Evolutionary conservation across 2,888 invertebrate species (phyloP).

Genomic region (Conops quadrifasciatus): DNA sequence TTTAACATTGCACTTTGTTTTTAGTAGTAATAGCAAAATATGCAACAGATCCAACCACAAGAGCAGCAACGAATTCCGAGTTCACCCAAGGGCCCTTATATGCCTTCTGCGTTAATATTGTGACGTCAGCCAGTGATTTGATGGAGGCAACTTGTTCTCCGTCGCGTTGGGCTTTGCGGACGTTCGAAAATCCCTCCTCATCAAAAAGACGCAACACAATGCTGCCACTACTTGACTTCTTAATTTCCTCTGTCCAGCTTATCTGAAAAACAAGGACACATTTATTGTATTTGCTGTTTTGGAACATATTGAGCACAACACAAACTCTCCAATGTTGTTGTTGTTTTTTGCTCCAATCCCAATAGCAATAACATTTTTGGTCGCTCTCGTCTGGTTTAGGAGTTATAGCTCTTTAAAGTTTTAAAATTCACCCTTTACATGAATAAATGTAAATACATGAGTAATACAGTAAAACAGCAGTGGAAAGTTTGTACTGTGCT

Average conservation of each 20-base stretch:
- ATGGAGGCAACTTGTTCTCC: slow-evolving; percentile 74
- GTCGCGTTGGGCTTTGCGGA: slow-evolving; percentile 82
- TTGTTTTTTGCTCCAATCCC: too few species aligned
- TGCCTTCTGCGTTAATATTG: slow-evolving; percentile 78
- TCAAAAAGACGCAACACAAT: slow-evolving; percentile 85
- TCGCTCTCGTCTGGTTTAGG: too few species aligned
- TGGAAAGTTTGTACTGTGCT: too few species aligned
- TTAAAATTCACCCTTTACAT: background rate
- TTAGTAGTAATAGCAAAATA: slow-evolving; percentile 88
- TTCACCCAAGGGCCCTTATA: slow-evolving; percentile 93
- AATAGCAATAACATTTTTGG: too few species aligned
- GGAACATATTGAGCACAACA: background rate
- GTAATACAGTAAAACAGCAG: too few species aligned
- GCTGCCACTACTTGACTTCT: slow-evolving; percentile 82
- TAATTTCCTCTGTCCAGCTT: slow-evolving; percentile 91
- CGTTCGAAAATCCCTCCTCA: slow-evolving; percentile 89
- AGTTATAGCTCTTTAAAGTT: background rate
- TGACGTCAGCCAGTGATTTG: slow-evolving; percentile 74
- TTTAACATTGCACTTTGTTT: slow-evolving; percentile 67
- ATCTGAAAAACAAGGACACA: slow-evolving; percentile 69
- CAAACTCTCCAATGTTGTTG: too few species aligned
- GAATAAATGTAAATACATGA: background rate
- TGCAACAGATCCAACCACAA: slow-evolving; percentile 79
- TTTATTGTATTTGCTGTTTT: background rate
- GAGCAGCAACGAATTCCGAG: slow-evolving; percentile 88